phyloP scores from a whole-genome alignment of 2,888 invertebrate genomes.

The Pyrrhosoma nymphula region DNA sequence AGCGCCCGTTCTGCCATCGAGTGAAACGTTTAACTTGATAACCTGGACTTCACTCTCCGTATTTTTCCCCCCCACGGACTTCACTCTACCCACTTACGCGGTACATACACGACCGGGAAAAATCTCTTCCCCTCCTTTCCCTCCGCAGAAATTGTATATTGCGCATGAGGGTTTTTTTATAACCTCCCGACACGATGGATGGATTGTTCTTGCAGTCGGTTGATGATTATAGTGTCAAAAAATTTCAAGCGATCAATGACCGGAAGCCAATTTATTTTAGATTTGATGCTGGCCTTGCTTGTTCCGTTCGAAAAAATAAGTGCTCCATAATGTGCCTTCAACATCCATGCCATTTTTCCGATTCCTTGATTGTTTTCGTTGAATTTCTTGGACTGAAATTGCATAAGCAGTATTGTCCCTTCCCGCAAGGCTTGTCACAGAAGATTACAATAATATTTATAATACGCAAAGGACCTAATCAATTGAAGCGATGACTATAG shows the following conservation, averaged over 20 bases:
- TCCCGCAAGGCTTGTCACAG: too few species aligned
- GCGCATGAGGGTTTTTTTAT: background rate
- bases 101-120: background rate
- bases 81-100: background rate
- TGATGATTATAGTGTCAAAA: constrained; percentile 16
- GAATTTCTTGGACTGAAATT: too few species aligned
- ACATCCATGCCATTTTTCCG: too few species aligned
- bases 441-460: too few species aligned
- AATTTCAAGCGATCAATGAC: background rate
- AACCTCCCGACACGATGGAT: background rate
- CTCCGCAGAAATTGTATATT: background rate
- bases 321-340: too few species aligned
- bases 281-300: too few species aligned
- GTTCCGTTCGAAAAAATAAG: too few species aligned
- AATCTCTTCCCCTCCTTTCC: background rate
- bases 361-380: too few species aligned
- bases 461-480: too few species aligned
- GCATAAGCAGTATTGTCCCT: too few species aligned
- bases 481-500: too few species aligned
- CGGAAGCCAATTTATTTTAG: background rate
- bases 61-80: background rate
- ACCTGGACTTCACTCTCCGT: background rate
- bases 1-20: constrained; percentile 18
- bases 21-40: constrained; percentile 53
- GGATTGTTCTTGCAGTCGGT: background rate